These are phyloP conservation scores for Corythoichthys haematopterus DNA, from an alignment of 2,113 vertebrate genomes.

Conservation along the genomic window DNA sequence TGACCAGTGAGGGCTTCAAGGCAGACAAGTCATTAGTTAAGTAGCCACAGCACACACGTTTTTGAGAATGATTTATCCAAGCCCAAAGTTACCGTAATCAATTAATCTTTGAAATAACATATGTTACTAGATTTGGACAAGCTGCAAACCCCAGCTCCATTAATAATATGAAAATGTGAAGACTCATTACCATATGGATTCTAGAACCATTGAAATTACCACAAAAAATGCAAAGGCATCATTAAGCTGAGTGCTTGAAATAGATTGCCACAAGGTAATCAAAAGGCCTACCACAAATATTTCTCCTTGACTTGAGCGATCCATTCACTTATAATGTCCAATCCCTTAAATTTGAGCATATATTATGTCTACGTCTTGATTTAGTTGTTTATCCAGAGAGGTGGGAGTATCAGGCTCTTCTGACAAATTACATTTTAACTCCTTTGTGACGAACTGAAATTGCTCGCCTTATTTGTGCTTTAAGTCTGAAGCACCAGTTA, in stretches of 20 bases:
- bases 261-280: conserved; percentile 71
- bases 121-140: conserved; percentile 68
- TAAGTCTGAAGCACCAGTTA: conserved; percentile 81
- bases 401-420: conserved; percentile 57
- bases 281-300: conserved; percentile 52
- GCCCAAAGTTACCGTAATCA: conserved; percentile 66
- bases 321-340: conserved; percentile 69
- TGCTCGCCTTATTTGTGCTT: conserved; percentile 87
- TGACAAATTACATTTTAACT: conserved; percentile 84
- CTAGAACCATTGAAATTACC: conserved; percentile 67
- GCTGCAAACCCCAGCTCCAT: conserved; percentile 66
- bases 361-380: conserved; percentile 70
- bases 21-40: conserved; percentile 70
- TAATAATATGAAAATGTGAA: conserved; percentile 75
- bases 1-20: conserved; percentile 47
- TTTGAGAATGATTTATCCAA: conserved; percentile 62
- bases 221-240: conserved; percentile 54
- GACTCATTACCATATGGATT: conserved; percentile 72
- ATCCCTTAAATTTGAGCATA: conserved; percentile 62
- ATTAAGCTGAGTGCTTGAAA: conserved; percentile 71
- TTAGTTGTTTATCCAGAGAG: conserved; percentile 67
- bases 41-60: conserved; percentile 49
- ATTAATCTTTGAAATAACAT: conserved; percentile 71
- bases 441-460: conserved; percentile 84
- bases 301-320: conserved; percentile 54